Percentiles rank a stretch among this genome's conserved stretches.
Conservation (phyloP, 2,113 vertebrate genomes). For the Psammodynastes pulverulentus region DNA sequence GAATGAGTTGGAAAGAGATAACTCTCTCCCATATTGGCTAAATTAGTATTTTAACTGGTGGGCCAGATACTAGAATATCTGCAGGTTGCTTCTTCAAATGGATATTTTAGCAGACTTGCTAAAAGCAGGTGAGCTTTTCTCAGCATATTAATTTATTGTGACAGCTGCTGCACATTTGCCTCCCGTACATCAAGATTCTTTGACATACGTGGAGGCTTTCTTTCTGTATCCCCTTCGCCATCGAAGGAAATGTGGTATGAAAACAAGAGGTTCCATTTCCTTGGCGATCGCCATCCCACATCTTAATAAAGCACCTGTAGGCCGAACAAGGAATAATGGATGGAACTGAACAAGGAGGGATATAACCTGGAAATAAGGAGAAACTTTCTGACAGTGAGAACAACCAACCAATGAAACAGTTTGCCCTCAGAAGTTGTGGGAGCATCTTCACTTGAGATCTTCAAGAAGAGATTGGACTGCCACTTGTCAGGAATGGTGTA, state of each 20-base stretch:
- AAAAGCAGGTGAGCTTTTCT: background rate
- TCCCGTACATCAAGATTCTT: background rate
- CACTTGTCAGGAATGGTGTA: no score
- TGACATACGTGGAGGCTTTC: background rate
- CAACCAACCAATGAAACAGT: no score
- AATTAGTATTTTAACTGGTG: background rate
- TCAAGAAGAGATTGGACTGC: no score
- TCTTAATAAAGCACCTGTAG: no score
- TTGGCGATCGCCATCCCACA: fast-evolving
- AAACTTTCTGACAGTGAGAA: no score
- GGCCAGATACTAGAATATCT: background rate
- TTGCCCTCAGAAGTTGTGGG: no score
- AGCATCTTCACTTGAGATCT: no score
- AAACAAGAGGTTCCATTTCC: background rate
- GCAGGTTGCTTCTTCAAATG: background rate
- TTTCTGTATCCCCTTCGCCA: background rate
- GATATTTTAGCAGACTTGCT: background rate
- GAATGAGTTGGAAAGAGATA: background rate
- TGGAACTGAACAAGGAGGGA: no score
- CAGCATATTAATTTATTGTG: background rate
- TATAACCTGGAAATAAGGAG: no score
- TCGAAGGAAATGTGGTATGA: background rate
- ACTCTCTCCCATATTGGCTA: no score
- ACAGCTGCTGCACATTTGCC: background rate
- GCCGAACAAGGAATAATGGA: no score